Conservation (phyloP, 2,888 invertebrate genomes). For the Trichopoda pennipes region DNA sequence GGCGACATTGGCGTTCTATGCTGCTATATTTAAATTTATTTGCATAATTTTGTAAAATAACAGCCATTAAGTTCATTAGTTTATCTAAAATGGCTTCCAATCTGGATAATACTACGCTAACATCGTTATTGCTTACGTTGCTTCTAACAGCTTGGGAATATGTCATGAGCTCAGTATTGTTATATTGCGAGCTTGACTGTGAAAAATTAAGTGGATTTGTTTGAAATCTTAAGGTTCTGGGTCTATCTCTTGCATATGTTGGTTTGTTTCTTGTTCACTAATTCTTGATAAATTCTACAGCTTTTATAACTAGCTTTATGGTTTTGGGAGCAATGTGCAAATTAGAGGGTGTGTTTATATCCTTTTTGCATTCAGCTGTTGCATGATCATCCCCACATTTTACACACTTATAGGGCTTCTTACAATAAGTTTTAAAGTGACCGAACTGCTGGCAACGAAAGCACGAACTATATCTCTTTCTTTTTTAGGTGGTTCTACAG, state of each 20-base stretch:
- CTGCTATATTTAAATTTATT: no score
- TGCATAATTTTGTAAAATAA: background rate
- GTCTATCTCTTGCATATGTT: no score
- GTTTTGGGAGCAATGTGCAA: background rate
- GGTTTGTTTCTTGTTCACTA: no score
- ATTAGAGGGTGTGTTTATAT: background rate
- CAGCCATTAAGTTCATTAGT: conserved; percentile 17
- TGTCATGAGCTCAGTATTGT: background rate
- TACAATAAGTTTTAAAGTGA: no score
- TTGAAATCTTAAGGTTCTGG: no score
- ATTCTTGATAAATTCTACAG: no score
- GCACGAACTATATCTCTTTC: background rate
- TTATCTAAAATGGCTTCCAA: conserved; percentile 2
- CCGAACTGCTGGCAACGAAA: no score
- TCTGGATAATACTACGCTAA: background rate
- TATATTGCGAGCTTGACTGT: no score
- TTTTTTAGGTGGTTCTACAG: conserved; percentile 4
- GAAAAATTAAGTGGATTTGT: no score
- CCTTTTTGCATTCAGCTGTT: conserved; percentile 10
- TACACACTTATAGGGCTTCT: no score
- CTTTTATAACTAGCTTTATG: conserved; percentile 13
- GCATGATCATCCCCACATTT: no score
- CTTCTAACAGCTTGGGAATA: conserved; percentile 4
- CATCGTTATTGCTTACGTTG: background rate
- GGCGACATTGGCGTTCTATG: conserved; percentile 1